Evolutionary conservation across 2,797 vertebrate species (phyloP), one percentile per base, ranked within the genome.

Genomic region (Pyrocephalus nanus): DNA sequence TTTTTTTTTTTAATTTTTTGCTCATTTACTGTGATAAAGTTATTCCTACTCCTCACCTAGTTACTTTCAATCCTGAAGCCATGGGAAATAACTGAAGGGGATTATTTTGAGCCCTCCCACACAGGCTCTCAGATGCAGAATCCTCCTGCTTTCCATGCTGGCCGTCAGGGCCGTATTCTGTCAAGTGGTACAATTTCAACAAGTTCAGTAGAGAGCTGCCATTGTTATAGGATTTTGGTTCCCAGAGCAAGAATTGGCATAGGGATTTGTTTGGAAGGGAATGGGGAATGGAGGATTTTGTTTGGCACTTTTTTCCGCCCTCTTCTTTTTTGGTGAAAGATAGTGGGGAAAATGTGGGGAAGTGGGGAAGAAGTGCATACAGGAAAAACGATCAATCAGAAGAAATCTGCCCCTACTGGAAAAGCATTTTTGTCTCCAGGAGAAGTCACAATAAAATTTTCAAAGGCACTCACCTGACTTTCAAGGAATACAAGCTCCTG

Each of bases 131-230:
- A 0, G 62, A 72, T 0, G 1, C 6, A 47, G 76, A 91, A 64
- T 60, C 36, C 60, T 92, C 38, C 72, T 69, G 4, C 36, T 76
- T 79, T 71, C 86, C 5, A 0, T 30, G 66, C 47, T 32, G 30
- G 57, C 57, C 2, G 0, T 75, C n/a, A 84, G 74, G 53, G 79
- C 57, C 1, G 0, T 34, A 29, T 73, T 70, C 71, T 79, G 30
- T 82, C 86, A 82, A 86, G 83, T 30, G 43, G 51, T 22, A 84
- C 34, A 38, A 16, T 50, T 95, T 81, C 83, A 86, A 81, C 53
- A 64, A 70, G 30, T 64, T 81, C 51, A 40, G 64, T 18, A 65
- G 47, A 86, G 79, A 86, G 36, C 62, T 88, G 54, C 43, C 54
- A 40, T 64, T 87, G 45, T 75, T 75, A 29, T 1, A 54, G 42